Evolutionary conservation across 2,113 vertebrate species (phyloP).

Genomic region (Pycnonotus jocosus): DNA sequence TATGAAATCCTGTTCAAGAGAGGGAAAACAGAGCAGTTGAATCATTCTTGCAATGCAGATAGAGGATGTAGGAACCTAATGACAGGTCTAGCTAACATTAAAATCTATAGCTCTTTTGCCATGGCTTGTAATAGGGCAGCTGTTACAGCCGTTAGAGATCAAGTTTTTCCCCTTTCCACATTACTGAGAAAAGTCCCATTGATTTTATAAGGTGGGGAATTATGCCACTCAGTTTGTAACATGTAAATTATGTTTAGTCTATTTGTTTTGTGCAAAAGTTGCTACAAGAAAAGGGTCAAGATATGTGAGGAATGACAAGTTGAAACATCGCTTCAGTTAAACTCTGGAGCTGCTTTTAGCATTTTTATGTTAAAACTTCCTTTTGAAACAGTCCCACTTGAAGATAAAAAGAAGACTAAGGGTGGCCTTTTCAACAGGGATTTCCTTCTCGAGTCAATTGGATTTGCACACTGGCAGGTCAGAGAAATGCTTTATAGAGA

Average conservation of each 20-base stretch:
- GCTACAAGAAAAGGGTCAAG: neutral
- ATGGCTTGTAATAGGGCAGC: neutral
- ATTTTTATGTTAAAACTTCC: neutral
- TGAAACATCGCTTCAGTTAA: neutral
- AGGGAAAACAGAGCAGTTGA: neutral
- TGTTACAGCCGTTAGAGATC: neutral
- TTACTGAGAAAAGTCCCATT: neutral
- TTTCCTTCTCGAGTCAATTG: neutral
- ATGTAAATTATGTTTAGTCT: neutral
- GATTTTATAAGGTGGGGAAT: neutral
- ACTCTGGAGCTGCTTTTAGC: neutral
- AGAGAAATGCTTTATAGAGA: neutral
- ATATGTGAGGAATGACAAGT: neutral
- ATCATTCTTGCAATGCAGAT: neutral
- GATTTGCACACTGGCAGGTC: neutral
- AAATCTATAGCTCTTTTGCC: neutral
- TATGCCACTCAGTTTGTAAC: neutral
- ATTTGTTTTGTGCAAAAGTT: neutral
- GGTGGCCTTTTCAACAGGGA: neutral
- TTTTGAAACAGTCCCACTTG: slow-evolving; percentile 5
- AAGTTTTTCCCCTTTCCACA: neutral
- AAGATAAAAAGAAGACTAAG: slow-evolving; percentile 1
- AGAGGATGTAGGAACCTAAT: neutral
- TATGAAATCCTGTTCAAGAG: neutral
- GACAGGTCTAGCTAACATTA: neutral